Conservation (phyloP, 2,797 vertebrate genomes). For the Cichlasoma orientale region DNA sequence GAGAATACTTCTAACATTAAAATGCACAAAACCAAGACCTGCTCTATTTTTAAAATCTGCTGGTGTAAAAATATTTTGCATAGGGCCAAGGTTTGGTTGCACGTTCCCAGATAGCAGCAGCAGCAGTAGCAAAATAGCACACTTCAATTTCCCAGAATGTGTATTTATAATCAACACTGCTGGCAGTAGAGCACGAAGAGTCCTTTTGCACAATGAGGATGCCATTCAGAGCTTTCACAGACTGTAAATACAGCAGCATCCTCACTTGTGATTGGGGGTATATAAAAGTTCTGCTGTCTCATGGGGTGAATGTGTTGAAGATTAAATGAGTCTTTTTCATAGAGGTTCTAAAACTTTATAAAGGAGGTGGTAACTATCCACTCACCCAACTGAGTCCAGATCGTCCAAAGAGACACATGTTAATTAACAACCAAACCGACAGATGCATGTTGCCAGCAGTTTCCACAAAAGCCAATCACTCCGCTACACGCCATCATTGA, state of each 20-base stretch:
- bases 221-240: not conserved
- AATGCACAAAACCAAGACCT: not conserved
- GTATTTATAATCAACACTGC: not conserved
- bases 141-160: not conserved
- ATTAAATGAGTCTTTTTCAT: not conserved
- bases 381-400: not conserved
- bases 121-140: not conserved
- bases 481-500: not conserved
- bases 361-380: not conserved
- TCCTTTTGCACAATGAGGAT: not conserved
- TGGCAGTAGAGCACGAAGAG: not conserved
- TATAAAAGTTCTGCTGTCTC: not conserved
- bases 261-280: not conserved
- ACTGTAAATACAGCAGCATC: not conserved
- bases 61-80: not conserved
- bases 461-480: not conserved
- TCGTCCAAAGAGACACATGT: not conserved
- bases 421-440: not conserved
- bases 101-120: not conserved
- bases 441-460: not conserved
- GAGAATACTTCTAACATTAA: not conserved
- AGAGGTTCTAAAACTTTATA: not conserved
- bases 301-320: not conserved
- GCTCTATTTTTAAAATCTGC: not conserved
- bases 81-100: not conserved